Evolutionary conservation across 1,140 invertebrate species (phyloP).

Genomic region (Anoplolepis gracilipes): DNA sequence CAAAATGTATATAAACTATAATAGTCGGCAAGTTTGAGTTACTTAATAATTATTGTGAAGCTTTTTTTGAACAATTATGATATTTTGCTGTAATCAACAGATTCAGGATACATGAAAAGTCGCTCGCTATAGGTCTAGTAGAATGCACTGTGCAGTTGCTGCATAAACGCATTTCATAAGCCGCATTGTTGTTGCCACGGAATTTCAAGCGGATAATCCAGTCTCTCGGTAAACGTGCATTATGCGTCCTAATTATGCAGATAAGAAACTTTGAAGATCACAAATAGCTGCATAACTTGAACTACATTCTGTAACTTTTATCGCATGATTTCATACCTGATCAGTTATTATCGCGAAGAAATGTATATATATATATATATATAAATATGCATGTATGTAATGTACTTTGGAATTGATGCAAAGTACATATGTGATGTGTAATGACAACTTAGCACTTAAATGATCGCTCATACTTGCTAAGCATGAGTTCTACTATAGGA

Average conservation of each 20-base stretch:
- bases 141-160: not conserved
- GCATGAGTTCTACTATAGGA: not conserved
- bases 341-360: not conserved
- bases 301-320: not conserved
- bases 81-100: not conserved
- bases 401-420: not conserved
- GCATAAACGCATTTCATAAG: not conserved
- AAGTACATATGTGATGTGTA: not conserved
- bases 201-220: conserved; percentile 27
- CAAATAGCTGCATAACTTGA: not conserved
- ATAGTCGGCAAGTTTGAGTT: not conserved
- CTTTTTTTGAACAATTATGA: not conserved
- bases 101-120: conserved; percentile 1
- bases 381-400: too few relatives aligned
- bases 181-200: conserved; percentile 11
- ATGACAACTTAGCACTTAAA: conserved; percentile 35
- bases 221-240: not conserved
- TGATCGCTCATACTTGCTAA: not conserved
- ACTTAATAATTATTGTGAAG: not conserved
- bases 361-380: too few relatives aligned
- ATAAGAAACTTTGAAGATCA: conserved; percentile 29
- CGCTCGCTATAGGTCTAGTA: not conserved
- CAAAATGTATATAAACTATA: not conserved
- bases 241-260: conserved; percentile 27
- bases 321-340: not conserved